A percentile compares a stretch with the other conserved stretches of the same genome.
These are phyloP conservation scores for Nomada flava DNA, from an alignment of 2,888 invertebrate species.

Conservation along the genomic window DNA sequence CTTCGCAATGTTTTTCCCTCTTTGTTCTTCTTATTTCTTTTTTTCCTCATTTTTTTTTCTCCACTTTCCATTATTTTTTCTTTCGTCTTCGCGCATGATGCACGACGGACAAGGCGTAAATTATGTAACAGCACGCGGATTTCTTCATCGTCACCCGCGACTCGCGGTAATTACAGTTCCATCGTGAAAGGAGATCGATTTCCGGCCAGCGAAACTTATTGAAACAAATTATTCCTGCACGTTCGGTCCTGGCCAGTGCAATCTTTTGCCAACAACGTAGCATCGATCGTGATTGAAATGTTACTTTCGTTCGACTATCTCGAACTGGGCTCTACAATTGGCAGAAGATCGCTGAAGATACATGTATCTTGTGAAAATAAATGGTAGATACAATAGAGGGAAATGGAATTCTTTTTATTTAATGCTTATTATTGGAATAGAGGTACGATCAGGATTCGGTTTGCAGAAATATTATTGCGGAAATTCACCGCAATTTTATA, in stretches of 20 bases:
- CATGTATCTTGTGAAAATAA: too few relatives aligned
- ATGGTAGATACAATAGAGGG: too few relatives aligned
- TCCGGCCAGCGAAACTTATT: background rate
- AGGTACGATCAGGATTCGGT: too few relatives aligned
- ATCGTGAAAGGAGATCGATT: constrained; percentile 21
- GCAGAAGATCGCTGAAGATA: too few relatives aligned
- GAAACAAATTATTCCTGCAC: constrained; percentile 9
- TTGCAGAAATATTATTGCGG: too few relatives aligned
- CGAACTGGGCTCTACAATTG: too few relatives aligned
- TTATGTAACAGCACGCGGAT: constrained; percentile 59
- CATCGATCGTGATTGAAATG: background rate
- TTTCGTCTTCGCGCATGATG: constrained; percentile 4
- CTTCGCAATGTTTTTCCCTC: constrained; percentile 55
- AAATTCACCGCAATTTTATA: too few relatives aligned
- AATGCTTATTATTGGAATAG: too few relatives aligned
- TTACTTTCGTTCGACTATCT: background rate
- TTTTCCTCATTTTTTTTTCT: background rate
- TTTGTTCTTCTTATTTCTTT: constrained; percentile 30
- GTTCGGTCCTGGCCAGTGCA: constrained; percentile 5
- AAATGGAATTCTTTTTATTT: too few relatives aligned
- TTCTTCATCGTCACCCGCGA: constrained; percentile 36
- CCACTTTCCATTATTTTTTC: background rate
- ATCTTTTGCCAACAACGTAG: constrained; percentile 8
- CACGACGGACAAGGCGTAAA: constrained; percentile 55
- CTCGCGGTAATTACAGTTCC: constrained; percentile 32